Conservation (phyloP, 1,140 invertebrate species). For the Lasaia peninsularis region DNA sequence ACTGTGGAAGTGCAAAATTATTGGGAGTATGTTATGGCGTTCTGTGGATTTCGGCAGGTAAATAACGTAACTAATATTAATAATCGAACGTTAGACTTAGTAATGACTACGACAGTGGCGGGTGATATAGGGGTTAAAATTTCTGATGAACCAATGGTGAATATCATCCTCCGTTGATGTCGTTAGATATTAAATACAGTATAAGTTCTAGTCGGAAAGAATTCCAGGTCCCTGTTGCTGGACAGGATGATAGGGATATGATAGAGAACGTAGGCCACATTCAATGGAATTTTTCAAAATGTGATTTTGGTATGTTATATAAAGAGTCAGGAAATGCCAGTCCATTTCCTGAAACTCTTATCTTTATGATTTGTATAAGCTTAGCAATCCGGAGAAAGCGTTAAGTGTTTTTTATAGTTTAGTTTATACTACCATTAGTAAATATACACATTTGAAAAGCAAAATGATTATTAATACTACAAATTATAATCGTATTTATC, state of each 20-base stretch:
- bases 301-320: neutral
- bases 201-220: neutral
- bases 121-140: neutral
- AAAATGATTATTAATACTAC: neutral
- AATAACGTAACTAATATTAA: neutral
- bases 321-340: too few relatives aligned
- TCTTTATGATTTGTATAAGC: neutral
- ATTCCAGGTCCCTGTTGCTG: neutral
- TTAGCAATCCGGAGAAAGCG: neutral
- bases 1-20: neutral
- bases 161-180: neutral
- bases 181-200: neutral
- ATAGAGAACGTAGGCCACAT: neutral
- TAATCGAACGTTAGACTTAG: neutral
- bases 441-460: neutral
- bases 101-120: neutral
- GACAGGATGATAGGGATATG: neutral
- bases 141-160: neutral
- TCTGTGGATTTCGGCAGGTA: conserved; percentile 3
- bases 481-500: neutral
- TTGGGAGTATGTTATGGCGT: neutral
- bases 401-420: neutral
- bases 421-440: neutral
- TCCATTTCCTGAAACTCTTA: too few relatives aligned
- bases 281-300: neutral